Base-by-base conservation (phyloP, 2,797 vertebrate species). In the Brachymystax lenok region DNA sequence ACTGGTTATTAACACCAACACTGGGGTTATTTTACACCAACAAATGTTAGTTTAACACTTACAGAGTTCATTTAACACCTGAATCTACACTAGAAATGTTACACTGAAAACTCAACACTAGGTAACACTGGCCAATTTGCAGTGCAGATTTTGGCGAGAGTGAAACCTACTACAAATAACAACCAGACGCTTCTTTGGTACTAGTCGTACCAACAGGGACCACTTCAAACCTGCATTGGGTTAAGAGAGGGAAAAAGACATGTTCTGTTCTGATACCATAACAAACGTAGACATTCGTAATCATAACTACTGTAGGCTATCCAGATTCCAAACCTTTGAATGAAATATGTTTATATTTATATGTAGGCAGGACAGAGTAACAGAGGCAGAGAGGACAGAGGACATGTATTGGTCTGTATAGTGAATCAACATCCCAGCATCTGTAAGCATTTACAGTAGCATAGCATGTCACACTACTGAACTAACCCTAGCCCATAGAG, bases 131-230 rank as follows among this genome's bases (percentile, higher is more conserved):
- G 40, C 40, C 40, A 46, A 46, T 46, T 46, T 46, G 40, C 40
- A 46, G 40, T 46, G 40, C 40, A 46, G 40, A 46, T 46, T 46
- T 46, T 46, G 40, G 8, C 8, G 2, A 46, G 8, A 10, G 40
- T 10, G 40, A 46, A 46, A 46, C 40, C 40, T 80, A 54, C 74
- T 77, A 77, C 74, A 87, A 85, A 92, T 77, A 79, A 74, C 69
- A 74, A 71, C 77, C 85, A 89, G 83, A 89, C 89, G 85, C 79
- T 61, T 51, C 82, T 73, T 40, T 40, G 40, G 40, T 10, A 46
- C 40, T 10, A 46, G 40, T 46, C 40, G 0, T 10, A 10, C 8
- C 73, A 70, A 74, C 12, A 8, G 72, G 67, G 13, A 77, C 71
- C 79, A 79, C 16, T 56, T 79, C 71, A 78, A 79, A 87, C 85